Conservation (phyloP, 1,140 invertebrate species). For the Dendrolimus punctatus region DNA sequence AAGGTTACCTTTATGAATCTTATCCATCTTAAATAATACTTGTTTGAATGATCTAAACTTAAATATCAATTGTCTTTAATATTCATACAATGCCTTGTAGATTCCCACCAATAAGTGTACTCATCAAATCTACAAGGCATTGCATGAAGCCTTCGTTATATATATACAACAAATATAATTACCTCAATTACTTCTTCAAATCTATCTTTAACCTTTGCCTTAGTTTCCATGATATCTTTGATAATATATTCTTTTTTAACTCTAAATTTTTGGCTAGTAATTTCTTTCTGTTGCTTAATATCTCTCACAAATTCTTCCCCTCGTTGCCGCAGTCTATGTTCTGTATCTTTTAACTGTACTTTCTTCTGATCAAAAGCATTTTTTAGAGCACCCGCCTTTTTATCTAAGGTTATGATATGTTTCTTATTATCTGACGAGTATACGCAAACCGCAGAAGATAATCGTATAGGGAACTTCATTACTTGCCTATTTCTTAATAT, state of each 20-base stretch:
- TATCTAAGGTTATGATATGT: slow-evolving; percentile 52
- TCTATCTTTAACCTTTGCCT: slow-evolving; percentile 76
- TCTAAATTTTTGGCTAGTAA: slow-evolving; percentile 68
- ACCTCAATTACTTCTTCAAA: slow-evolving; percentile 80
- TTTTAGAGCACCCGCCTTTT: slow-evolving; percentile 66
- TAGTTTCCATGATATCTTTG: slow-evolving; percentile 79
- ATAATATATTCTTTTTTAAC: slow-evolving; percentile 75
- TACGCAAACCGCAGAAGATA: slow-evolving; percentile 33
- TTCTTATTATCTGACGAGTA: slow-evolving; percentile 61
- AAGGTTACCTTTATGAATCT: too few relatives aligned
- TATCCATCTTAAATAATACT: too few relatives aligned
- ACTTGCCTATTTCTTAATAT: slow-evolving; percentile 16
- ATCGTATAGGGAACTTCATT: slow-evolving; percentile 15
- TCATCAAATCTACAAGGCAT: too few relatives aligned
- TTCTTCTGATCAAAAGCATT: slow-evolving; percentile 74
- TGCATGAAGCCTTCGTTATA: too few relatives aligned
- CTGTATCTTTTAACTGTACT: slow-evolving; percentile 72
- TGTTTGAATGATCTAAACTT: too few relatives aligned
- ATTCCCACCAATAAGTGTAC: too few relatives aligned
- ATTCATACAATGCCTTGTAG: too few relatives aligned
- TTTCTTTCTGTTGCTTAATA: slow-evolving; percentile 70
- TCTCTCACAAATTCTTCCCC: slow-evolving; percentile 73
- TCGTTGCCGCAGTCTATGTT: slow-evolving; percentile 70
- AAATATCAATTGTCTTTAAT: too few relatives aligned
- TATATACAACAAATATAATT: slow-evolving; percentile 13